phyloP scores from a whole-genome alignment of 1,140 invertebrate species.

The Drosophila nigrodunni region DNA sequence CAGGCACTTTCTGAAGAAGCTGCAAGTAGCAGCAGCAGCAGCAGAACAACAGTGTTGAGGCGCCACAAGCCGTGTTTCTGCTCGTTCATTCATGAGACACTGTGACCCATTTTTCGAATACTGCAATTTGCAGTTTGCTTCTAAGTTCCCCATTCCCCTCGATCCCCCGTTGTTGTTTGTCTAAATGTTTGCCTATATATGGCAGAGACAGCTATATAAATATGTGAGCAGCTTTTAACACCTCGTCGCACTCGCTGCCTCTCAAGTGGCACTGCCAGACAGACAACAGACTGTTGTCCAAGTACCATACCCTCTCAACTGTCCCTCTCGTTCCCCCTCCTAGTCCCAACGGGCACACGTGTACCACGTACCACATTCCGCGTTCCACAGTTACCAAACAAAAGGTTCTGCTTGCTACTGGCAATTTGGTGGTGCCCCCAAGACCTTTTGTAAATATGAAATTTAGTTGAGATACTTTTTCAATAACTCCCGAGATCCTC shows the following conservation, averaged over 20 bases:
- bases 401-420: background rate
- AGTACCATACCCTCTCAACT: slow-evolving; percentile 29
- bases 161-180: slow-evolving; percentile 46
- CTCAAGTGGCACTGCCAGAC: slow-evolving; percentile 40
- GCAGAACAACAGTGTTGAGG: slow-evolving; percentile 42
- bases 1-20: slow-evolving; percentile 61
- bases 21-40: slow-evolving; percentile 34
- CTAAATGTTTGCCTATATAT: slow-evolving; percentile 80
- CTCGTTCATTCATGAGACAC: slow-evolving; percentile 68
- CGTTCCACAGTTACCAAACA: slow-evolving; percentile 3
- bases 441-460: slow-evolving; percentile 27
- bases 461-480: slow-evolving; percentile 31
- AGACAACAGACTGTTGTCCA: background rate
- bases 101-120: slow-evolving; percentile 73
- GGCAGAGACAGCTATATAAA: slow-evolving; percentile 76
- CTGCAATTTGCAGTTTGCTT: slow-evolving; percentile 14
- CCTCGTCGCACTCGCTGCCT: slow-evolving; percentile 48
- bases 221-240: slow-evolving; percentile 82
- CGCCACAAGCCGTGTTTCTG: slow-evolving; percentile 66
- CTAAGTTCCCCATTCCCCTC: slow-evolving; percentile 3
- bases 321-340: slow-evolving; percentile 2
- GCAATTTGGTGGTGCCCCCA: slow-evolving; percentile 16
- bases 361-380: background rate
- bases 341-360: slow-evolving; percentile 20
- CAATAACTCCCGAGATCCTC: slow-evolving; percentile 31